These are phyloP conservation scores for Atlantisia rogersi DNA, from an alignment of 2,113 vertebrate species.

Conservation along the genomic window DNA sequence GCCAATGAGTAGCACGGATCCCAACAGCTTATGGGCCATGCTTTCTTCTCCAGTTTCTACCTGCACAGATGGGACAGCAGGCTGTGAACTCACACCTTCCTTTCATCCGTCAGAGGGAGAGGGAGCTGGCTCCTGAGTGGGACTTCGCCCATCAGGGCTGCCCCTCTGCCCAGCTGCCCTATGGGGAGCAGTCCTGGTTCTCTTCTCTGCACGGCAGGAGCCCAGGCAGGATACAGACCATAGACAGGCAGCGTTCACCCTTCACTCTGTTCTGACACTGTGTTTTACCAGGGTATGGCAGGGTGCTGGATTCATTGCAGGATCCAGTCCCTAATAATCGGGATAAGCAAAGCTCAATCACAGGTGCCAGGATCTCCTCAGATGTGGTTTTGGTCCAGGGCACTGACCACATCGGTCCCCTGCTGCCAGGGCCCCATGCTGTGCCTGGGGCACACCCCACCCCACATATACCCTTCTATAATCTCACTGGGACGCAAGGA, in stretches of 20 bases:
- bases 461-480: neutral
- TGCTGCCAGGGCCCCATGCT: fast-evolving
- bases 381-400: neutral
- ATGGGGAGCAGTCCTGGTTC: neutral
- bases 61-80: neutral
- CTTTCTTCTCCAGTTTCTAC: neutral
- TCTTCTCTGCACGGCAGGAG: neutral
- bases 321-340: fast-evolving
- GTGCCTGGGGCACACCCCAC: neutral
- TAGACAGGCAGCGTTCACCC: neutral
- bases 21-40: fast-evolving
- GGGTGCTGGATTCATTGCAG: neutral
- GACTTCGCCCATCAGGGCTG: neutral
- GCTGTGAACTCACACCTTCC: neutral
- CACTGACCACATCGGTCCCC: neutral
- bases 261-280: neutral
- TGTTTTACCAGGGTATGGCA: neutral
- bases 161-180: neutral
- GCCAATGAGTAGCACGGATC: neutral
- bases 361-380: neutral
- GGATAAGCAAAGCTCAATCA: neutral
- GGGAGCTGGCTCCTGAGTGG: neutral
- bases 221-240: neutral
- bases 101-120: neutral
- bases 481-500: neutral